phyloP scores from a whole-genome alignment of 2,888 invertebrate species.

The Physocephala rufipes region DNA sequence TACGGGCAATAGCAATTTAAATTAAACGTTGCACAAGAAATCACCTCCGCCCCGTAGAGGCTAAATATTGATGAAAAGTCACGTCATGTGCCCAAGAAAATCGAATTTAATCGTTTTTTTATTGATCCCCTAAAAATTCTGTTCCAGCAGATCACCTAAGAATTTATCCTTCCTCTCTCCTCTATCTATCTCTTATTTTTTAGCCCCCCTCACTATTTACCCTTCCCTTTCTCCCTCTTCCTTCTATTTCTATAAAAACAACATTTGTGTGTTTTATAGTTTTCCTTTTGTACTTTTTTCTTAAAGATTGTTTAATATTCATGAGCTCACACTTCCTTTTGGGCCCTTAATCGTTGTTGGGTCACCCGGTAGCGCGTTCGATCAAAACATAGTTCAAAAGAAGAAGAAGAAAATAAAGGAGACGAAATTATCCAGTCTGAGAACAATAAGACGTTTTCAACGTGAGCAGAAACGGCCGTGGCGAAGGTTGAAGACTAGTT shows the following conservation, averaged over 20 bases:
- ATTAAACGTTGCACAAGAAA: too few species aligned
- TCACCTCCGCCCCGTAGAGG: too few species aligned
- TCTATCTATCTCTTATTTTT: neutral
- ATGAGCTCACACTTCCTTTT: conserved; percentile 33
- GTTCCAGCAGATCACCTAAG: too few species aligned
- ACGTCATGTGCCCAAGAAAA: too few species aligned
- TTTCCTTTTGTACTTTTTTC: neutral
- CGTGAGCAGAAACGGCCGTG: too few species aligned
- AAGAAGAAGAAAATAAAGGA: neutral
- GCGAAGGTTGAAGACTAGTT: neutral
- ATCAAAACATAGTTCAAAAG: conserved; percentile 1
- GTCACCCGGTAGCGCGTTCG: conserved; percentile 1
- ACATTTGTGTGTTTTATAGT: neutral
- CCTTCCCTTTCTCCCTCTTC: too few species aligned
- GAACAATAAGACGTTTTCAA: neutral
- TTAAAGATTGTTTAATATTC: conserved; percentile 26
- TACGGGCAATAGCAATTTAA: too few species aligned
- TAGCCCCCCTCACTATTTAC: too few species aligned
- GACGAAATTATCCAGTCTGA: neutral
- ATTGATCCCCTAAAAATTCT: too few species aligned
- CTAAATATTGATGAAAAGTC: too few species aligned
- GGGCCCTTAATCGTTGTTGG: conserved; percentile 22
- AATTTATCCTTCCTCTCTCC: neutral
- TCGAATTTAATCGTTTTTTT: too few species aligned
- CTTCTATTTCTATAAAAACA: neutral